A percentile compares a stretch with the other conserved stretches of the same genome.
Conservation (phyloP, 1,140 invertebrate genomes). For the Ditylenchus dipsaci region DNA sequence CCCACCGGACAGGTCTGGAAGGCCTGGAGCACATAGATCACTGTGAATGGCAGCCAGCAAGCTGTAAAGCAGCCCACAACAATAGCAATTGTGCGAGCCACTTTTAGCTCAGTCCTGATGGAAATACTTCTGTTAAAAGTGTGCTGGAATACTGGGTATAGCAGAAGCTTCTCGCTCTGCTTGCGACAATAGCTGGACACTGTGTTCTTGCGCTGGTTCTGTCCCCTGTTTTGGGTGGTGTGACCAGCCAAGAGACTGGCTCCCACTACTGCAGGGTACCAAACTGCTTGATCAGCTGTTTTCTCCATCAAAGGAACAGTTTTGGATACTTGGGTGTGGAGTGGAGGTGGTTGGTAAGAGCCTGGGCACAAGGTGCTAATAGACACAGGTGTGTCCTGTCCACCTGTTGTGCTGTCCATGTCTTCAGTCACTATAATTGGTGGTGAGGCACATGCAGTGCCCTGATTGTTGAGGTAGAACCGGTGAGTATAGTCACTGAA, state of each 20-base stretch:
- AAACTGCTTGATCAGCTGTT: constrained; percentile 31
- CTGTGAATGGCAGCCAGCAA: constrained; percentile 82
- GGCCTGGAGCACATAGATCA: constrained; percentile 56
- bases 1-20: constrained; percentile 45
- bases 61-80: constrained; percentile 86
- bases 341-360: too few species aligned
- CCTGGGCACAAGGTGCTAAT: neutral
- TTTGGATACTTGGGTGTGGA: neutral
- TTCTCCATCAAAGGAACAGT: constrained; percentile 12
- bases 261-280: constrained; percentile 49
- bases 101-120: constrained; percentile 50
- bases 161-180: constrained; percentile 40
- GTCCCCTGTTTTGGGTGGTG: neutral
- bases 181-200: neutral
- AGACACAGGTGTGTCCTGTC: neutral
- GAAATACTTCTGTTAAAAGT: constrained; percentile 19
- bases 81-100: constrained; percentile 80
- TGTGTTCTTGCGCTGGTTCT: constrained; percentile 1
- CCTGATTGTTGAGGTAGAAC: neutral
- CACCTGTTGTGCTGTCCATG: neutral
- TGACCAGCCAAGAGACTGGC: constrained; percentile 30
- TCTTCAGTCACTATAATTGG: neutral
- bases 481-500: neutral
- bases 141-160: constrained; percentile 39
- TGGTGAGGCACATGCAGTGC: neutral